Conservation (phyloP, 2,113 vertebrate genomes). For the Antigone vipio region DNA sequence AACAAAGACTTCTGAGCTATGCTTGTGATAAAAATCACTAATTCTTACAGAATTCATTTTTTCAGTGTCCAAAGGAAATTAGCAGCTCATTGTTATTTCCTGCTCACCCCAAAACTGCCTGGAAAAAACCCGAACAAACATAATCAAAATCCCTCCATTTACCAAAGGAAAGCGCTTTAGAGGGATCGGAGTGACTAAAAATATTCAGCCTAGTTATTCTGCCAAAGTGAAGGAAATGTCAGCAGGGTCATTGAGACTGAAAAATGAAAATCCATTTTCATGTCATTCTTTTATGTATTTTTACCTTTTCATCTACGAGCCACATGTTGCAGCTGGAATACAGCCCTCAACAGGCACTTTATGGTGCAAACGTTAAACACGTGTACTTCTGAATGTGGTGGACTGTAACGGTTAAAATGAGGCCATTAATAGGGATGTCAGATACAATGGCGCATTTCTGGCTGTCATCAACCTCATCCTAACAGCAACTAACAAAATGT, state of each 20-base stretch:
- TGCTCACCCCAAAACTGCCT: background rate
- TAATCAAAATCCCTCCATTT: background rate
- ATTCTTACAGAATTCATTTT: background rate
- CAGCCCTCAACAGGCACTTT: background rate
- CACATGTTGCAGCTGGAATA: background rate
- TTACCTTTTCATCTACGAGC: background rate
- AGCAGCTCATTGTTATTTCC: background rate
- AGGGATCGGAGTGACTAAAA: background rate
- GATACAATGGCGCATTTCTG: background rate
- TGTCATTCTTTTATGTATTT: background rate
- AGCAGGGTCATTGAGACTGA: background rate
- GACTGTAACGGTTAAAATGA: background rate
- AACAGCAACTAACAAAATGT: background rate
- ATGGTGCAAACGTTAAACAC: background rate
- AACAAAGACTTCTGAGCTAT: background rate
- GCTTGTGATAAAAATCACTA: background rate
- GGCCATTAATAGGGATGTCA: background rate
- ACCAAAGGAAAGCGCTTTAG: background rate
- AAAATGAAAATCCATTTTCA: background rate
- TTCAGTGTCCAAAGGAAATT: conserved; percentile 2
- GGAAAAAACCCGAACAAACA: background rate
- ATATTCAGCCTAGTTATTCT: background rate
- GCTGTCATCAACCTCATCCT: background rate
- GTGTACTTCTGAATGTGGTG: background rate
- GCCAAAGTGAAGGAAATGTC: background rate